These are phyloP conservation scores for Tachina grossa DNA, from an alignment of 2,888 invertebrate genomes.

Conservation along the genomic window DNA sequence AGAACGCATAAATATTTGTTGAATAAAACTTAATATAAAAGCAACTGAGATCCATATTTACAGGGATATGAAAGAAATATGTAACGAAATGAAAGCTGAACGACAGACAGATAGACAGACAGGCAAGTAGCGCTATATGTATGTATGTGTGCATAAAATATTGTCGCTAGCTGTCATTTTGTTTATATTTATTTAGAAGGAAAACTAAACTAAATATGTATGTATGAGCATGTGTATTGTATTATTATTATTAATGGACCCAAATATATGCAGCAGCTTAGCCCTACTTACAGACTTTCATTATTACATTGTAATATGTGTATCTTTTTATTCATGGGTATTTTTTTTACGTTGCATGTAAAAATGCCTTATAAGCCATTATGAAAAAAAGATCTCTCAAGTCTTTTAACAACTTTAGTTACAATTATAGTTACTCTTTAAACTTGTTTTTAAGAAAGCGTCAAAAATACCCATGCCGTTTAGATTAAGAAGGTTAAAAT, in stretches of 20 bases:
- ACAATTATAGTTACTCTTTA: too few species aligned
- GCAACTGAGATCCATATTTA: background rate
- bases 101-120: background rate
- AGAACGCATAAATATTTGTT: conserved; percentile 57
- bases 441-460: too few species aligned
- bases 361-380: background rate
- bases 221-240: background rate
- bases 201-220: background rate
- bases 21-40: conserved; percentile 16
- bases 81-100: background rate
- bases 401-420: too few species aligned
- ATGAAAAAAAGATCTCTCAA: background rate
- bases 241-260: background rate
- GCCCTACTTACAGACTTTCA: background rate
- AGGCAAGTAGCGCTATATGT: background rate
- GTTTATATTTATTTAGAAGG: conserved; percentile 18
- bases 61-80: background rate
- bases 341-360: background rate
- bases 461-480: too few species aligned
- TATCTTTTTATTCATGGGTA: background rate
- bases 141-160: background rate
- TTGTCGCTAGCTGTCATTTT: conserved; percentile 2
- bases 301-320: background rate
- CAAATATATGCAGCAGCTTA: conserved; percentile 6
- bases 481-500: too few species aligned